These are phyloP conservation scores for Romanogobio albipinnatus DNA, from an alignment of 2,113 vertebrate species.

Conservation along the genomic window DNA sequence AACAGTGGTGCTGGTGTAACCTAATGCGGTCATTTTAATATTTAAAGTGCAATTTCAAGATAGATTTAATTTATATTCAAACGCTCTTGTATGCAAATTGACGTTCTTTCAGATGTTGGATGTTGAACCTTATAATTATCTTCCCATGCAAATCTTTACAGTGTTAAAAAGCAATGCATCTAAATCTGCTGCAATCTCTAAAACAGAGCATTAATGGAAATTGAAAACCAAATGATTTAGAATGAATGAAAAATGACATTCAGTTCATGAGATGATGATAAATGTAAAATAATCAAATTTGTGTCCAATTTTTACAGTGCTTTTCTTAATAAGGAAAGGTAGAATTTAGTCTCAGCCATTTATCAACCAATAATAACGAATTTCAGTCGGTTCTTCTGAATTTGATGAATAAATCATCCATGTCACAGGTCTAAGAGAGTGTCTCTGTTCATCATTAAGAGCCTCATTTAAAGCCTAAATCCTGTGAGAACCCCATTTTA, in stretches of 20 bases:
- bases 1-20: not conserved
- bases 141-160: not conserved
- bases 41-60: not conserved
- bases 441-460: constrained; percentile 17
- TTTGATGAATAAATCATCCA: constrained; percentile 24
- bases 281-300: not conserved
- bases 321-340: not conserved
- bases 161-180: not conserved
- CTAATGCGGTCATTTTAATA: not conserved
- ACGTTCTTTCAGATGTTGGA: not conserved
- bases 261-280: constrained; percentile 4
- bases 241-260: not conserved
- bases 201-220: not conserved
- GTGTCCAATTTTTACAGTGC: not conserved
- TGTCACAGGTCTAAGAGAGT: not conserved
- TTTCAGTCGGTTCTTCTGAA: not conserved
- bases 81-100: not conserved
- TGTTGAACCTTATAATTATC: not conserved
- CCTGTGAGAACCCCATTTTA: constrained; percentile 21
- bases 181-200: not conserved
- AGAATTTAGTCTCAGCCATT: not conserved
- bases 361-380: not conserved
- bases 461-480: constrained; percentile 15
- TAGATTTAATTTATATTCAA: not conserved
- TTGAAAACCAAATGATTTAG: not conserved